A percentile compares a stretch with the other conserved stretches of the same genome.
Evolutionary conservation across 2,113 vertebrate genomes (phyloP).

Genomic region (Malurus cyaneus): DNA sequence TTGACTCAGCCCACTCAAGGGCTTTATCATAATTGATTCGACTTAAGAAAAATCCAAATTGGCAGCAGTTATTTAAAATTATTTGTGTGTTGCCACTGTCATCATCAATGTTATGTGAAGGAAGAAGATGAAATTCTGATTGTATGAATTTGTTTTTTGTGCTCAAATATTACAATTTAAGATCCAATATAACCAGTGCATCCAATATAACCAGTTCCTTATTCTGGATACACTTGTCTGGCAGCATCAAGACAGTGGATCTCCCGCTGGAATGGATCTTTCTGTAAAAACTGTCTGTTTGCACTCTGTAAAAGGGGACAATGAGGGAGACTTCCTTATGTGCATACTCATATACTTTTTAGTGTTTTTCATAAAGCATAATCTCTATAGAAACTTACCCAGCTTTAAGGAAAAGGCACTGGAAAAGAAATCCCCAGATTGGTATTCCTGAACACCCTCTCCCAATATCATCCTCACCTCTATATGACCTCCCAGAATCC

Average conservation of each 20-base stretch:
- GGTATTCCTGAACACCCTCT: neutral
- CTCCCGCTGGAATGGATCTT: neutral
- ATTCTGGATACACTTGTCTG: neutral
- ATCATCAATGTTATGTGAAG: neutral
- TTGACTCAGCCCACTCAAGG: neutral
- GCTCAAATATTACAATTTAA: neutral
- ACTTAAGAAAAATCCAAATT: neutral
- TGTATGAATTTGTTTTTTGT: neutral
- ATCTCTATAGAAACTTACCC: neutral
- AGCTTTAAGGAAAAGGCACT: neutral
- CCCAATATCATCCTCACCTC: neutral
- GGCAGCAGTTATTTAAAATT: neutral
- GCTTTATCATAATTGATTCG: neutral
- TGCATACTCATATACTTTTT: neutral
- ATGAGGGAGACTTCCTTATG: neutral
- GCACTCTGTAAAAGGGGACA: fast-evolving
- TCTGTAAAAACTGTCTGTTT: neutral
- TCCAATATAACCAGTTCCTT: neutral
- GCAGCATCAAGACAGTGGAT: neutral
- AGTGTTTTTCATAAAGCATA: neutral
- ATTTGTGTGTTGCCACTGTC: neutral
- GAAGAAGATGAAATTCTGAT: neutral
- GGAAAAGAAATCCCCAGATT: neutral
- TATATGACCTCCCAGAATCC: neutral
- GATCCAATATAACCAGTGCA: neutral